Evolutionary conservation across 2,888 invertebrate species (phyloP).

Genomic region (Leptothorax acervorum): DNA sequence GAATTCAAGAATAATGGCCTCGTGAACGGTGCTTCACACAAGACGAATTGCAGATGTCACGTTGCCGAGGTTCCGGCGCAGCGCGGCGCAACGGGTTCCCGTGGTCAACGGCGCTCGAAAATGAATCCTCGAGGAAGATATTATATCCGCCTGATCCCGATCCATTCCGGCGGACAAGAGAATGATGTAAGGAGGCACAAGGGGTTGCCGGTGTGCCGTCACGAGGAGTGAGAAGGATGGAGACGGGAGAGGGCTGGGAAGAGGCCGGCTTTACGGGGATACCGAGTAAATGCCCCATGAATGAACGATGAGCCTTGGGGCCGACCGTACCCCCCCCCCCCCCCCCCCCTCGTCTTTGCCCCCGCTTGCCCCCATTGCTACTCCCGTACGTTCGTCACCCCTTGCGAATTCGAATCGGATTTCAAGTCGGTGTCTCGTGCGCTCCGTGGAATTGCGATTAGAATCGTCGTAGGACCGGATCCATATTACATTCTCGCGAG

Average conservation of each 20-base stretch:
- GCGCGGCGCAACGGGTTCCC: constrained; percentile 21
- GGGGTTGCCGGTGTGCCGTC: constrained; percentile 58
- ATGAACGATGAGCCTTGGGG: constrained; percentile 84
- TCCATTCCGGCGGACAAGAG: constrained; percentile 81
- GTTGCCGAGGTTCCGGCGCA: constrained; percentile 49
- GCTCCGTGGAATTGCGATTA: constrained; percentile 77
- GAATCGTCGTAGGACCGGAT: constrained; percentile 71
- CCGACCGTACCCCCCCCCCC: constrained; percentile 63
- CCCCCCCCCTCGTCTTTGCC: constrained; percentile 49
- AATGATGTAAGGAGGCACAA: constrained; percentile 79
- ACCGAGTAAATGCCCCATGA: constrained; percentile 85
- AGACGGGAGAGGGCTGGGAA: constrained; percentile 62
- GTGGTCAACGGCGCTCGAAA: constrained; percentile 72
- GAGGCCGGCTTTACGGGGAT: constrained; percentile 82
- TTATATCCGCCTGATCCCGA: constrained; percentile 81
- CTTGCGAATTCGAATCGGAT: constrained; percentile 81
- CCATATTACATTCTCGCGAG: constrained; percentile 77
- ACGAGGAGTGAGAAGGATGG: constrained; percentile 51
- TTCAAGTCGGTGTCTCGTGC: constrained; percentile 74
- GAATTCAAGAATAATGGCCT: constrained; percentile 53
- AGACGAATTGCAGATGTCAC: constrained; percentile 57
- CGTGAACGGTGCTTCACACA: constrained; percentile 55
- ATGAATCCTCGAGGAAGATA: constrained; percentile 80
- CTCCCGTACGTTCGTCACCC: constrained; percentile 49
- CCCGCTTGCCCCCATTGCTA: constrained; percentile 55